Base-by-base conservation (phyloP, 2,888 invertebrate species). In the Lacanobia wlatinum region DNA sequence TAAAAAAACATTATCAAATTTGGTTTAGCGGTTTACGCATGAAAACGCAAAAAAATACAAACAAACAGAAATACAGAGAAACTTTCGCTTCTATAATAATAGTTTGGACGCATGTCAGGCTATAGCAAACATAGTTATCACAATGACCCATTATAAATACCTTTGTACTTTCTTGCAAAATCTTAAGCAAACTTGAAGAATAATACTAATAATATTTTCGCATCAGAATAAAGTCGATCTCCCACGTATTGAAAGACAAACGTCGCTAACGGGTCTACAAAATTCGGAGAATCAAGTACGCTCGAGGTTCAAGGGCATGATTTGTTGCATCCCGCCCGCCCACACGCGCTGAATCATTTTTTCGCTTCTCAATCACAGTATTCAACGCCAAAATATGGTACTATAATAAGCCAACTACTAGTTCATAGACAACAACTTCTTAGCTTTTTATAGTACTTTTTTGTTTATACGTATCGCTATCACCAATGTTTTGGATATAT, bases 291-390 rank as follows among this genome's bases (percentile, higher is more conserved):
- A 79, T 80, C 78, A 82, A 88, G 77, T 80, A 84, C 80, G 80
- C 89, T 89, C 87, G 87, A 89, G 92, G 95, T 94, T 95, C 94
- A 95, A 92, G 93, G 92, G 85, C 90, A 87, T 88, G 80, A 89
- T 91, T 89, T 89, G 90, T 90, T 94, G 95, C 95, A 95, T 93
- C 92, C 87, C 91, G 86, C 91, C 94, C 90, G 86, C 95, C 95
- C 90, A 95, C 95, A 79, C 87, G 38, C 64, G 72, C 80, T 95
- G 94, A 95, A 87, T 95, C 95, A 94, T 88, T 85, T 87, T 87
- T 90, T 91, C 84, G 87, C 87, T 89, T 90, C 89, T 89, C 91
- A 92, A 91, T 90, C 89, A 91, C 87, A 83, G 78, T 85, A 83
- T 78, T 87, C 86, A 87, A 87, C 91, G 91, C 90, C 92, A 92